Evolutionary conservation across 2,888 invertebrate genomes (phyloP).

Genomic region (Zaprionus lineosus): DNA sequence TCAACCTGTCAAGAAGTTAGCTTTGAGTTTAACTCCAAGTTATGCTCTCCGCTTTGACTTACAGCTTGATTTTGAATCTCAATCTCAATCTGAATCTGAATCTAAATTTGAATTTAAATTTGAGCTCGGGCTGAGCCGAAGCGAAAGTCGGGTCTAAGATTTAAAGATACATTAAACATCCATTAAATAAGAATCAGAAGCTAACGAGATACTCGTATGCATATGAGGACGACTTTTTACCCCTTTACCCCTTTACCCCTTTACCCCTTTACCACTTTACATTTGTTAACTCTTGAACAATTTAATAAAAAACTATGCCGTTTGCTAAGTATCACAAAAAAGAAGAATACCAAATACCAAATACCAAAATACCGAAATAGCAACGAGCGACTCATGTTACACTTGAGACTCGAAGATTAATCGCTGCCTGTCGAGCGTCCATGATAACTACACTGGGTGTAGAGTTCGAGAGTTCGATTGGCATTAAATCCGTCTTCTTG

Average conservation of each 20-base stretch:
- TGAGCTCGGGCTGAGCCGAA: too few relatives aligned
- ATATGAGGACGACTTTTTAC: conserved; percentile 20
- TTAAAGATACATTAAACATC: conserved; percentile 34
- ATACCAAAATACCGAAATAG: conserved; percentile 28
- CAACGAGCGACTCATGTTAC: conserved; percentile 64
- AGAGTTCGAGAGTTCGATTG: conserved; percentile 46
- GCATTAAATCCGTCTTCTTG: conserved; percentile 4
- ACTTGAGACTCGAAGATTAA: conserved; percentile 68
- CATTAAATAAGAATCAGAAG: conserved; percentile 40
- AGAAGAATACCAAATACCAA: conserved; percentile 37
- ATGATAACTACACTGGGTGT: conserved; percentile 19
- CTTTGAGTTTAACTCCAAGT: too few relatives aligned
- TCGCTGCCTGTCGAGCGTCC: conserved; percentile 25
- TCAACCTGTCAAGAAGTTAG: not conserved
- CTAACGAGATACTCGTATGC: conserved; percentile 31
- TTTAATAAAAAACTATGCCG: conserved; percentile 23
- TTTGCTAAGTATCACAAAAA: conserved; percentile 58
- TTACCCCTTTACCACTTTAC: too few relatives aligned
- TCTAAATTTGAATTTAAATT: not conserved
- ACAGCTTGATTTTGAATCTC: too few relatives aligned
- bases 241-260: too few relatives aligned
- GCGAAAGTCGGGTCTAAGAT: conserved; percentile 32
- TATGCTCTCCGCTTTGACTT: too few relatives aligned
- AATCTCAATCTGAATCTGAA: too few relatives aligned
- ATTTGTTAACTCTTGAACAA: too few relatives aligned